A percentile compares a stretch with the other conserved stretches of the same genome.
Evolutionary conservation across 2,113 vertebrate genomes (phyloP).

Genomic region (Chaenocephalus aceratus): DNA sequence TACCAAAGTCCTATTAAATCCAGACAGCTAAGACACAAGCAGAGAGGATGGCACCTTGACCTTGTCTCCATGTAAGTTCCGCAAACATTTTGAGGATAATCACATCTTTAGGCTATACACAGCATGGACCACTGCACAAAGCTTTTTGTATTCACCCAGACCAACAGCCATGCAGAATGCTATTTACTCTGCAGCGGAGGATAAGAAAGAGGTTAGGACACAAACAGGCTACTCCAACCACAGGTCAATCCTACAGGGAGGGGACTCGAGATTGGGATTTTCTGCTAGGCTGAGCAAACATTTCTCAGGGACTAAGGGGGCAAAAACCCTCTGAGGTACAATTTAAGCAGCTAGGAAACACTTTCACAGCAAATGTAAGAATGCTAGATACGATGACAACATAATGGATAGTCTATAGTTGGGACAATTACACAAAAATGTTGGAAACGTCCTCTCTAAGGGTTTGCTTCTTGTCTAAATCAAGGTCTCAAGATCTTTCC

Average conservation of each 20-base stretch:
- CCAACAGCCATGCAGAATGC: slow-evolving; percentile 57
- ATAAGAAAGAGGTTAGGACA: slow-evolving; percentile 63
- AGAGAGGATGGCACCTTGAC: slow-evolving; percentile 30
- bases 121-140: slow-evolving; percentile 69
- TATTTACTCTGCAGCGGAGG: slow-evolving; percentile 66
- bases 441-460: background rate
- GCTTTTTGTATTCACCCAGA: slow-evolving; percentile 59
- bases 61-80: slow-evolving; percentile 32
- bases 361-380: slow-evolving; percentile 37
- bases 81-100: slow-evolving; percentile 66
- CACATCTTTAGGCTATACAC: slow-evolving; percentile 69
- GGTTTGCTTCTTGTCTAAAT: background rate
- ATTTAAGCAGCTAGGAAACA: slow-evolving; percentile 27
- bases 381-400: slow-evolving; percentile 20
- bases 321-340: slow-evolving; percentile 37
- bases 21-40: slow-evolving; percentile 16
- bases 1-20: slow-evolving; percentile 32
- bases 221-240: slow-evolving; percentile 48
- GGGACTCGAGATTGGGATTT: slow-evolving; percentile 57
- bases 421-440: background rate
- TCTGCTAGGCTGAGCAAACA: slow-evolving; percentile 57
- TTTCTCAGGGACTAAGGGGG: slow-evolving; percentile 43
- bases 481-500: background rate
- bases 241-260: slow-evolving; percentile 50
- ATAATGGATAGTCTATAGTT: background rate